Evolutionary conservation across 2,797 vertebrate genomes (phyloP), one percentile per base, ranked within the genome.

Genomic region (Phataginus tricuspis): DNA sequence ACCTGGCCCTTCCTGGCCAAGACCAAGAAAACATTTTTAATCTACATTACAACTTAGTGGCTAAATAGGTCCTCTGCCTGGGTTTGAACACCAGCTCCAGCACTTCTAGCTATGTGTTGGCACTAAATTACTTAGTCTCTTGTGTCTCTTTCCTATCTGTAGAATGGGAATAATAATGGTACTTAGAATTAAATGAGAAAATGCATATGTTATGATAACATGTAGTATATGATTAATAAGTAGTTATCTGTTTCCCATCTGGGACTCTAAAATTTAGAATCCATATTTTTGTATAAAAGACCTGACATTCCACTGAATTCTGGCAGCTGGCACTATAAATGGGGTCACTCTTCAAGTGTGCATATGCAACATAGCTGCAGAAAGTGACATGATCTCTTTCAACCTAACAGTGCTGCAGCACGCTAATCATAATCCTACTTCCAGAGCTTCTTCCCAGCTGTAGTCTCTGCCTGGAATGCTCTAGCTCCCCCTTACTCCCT

Each of bases 181-280:
- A 69, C 29, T 90, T 92, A 92, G 66, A 90, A 79, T 66, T 64
- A 84, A 92, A 45, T 61, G 39, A 72, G 34, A 92, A 71, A 64
- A 77, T 82, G 45, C 42, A 74, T 57, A n/a, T 57, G 13, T 31
- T 31, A 61, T 13, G 86, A 66, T 42, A 25, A 71, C 25, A 66
- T 12, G 69, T 9, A 75, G 19, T n/a, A 66, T 74, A 77, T 64
- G 53, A 51, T 79, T 68, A 57, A 25, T 86, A 78, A 83, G 34
- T 71, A 39, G 31, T 72, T 68, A 49, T 39, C 27, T 85, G 8
- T 66, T 61, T 90, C 51, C 29, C 53, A 84, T 79, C 16, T 74
- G 79, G 64, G 63, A 55, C 29, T 57, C 66, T 55, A 71, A 83
- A 55, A 68, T 64, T 84, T 83, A 34, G 45, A 86, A 74, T 25